A percentile compares a stretch with the other conserved stretches of the same genome.
Conservation (phyloP, 2,113 vertebrate genomes). For the Xiphias gladius region DNA sequence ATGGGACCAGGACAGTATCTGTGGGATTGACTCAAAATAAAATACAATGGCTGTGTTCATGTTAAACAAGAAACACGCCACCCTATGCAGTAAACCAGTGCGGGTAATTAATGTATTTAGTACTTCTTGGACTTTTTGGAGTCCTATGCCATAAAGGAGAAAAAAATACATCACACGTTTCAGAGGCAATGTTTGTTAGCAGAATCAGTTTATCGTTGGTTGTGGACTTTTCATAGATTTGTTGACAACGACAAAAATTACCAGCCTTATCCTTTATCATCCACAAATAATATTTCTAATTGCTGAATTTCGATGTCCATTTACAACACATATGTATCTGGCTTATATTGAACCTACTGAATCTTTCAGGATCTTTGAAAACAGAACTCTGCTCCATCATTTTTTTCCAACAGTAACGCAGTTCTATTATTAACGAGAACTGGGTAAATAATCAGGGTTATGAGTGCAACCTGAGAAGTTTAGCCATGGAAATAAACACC, state of each 20-base stretch:
- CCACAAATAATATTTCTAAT: background rate
- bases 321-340: background rate
- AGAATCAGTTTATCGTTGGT: background rate
- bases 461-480: slow-evolving; percentile 1
- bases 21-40: background rate
- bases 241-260: background rate
- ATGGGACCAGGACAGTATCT: background rate
- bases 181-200: background rate
- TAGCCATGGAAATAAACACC: slow-evolving; percentile 3
- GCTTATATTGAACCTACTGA: background rate
- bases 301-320: background rate
- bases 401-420: background rate
- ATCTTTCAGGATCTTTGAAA: background rate
- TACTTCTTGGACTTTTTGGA: background rate
- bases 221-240: background rate
- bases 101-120: background rate
- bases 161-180: background rate
- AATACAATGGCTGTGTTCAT: background rate
- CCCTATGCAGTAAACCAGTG: background rate
- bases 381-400: background rate
- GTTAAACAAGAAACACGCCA: background rate
- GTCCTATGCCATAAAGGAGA: background rate
- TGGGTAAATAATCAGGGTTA: slow-evolving; percentile 11
- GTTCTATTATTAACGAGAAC: background rate
- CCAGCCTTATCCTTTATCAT: background rate